Conservation (phyloP, 2,113 vertebrate genomes). For the Ophiodon elongatus region DNA sequence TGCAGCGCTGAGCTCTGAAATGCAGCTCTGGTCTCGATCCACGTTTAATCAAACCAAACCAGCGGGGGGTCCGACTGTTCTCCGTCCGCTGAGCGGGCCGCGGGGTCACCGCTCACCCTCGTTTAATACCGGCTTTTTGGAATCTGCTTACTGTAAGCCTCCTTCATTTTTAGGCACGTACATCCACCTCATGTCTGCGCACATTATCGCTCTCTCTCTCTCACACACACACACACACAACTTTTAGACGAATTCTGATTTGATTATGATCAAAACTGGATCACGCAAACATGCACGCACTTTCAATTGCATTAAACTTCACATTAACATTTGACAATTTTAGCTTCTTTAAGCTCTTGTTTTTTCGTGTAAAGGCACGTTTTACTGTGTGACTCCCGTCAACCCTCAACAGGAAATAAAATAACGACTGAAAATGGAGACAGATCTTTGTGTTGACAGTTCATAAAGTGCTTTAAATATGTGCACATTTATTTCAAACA, state of each 20-base stretch:
- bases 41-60: slow-evolving; percentile 65
- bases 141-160: slow-evolving; percentile 77
- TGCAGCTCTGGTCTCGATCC: slow-evolving; percentile 18
- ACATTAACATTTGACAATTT: not conserved
- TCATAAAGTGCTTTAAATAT: too few species aligned
- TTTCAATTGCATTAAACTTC: slow-evolving; percentile 13
- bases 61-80: slow-evolving; percentile 32
- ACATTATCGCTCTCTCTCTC: not conserved
- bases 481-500: not conserved
- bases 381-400: not conserved
- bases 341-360: not conserved
- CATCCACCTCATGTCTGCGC: slow-evolving; percentile 6
- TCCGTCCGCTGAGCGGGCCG: not conserved
- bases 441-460: not conserved
- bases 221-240: slow-evolving; percentile 5
- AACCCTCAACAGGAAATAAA: not conserved
- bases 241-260: slow-evolving; percentile 36
- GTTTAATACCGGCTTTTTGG: slow-evolving; percentile 70
- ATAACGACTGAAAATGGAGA: not conserved
- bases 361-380: not conserved
- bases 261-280: slow-evolving; percentile 39
- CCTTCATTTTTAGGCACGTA: slow-evolving; percentile 52
- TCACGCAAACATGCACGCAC: not conserved
- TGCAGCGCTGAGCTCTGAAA: slow-evolving; percentile 20
- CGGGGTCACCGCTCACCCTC: slow-evolving; percentile 49